Evolutionary conservation across 2,888 invertebrate genomes (phyloP).

Genomic region (Chrysotoxum bicinctum): DNA sequence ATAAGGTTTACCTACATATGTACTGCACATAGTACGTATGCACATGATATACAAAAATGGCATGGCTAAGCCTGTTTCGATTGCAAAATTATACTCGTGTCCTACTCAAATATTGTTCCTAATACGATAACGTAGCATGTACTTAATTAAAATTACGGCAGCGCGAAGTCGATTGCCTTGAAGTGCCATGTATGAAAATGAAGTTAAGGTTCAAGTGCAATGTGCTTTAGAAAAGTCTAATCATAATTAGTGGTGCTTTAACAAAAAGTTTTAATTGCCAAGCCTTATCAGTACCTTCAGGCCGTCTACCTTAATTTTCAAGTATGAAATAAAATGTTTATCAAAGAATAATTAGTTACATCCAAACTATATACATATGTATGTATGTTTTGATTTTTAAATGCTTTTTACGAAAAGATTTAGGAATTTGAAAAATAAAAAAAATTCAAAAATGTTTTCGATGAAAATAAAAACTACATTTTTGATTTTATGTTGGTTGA

Average conservation of each 20-base stretch:
- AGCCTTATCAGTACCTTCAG: constrained; percentile 42
- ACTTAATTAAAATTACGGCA: constrained; percentile 17
- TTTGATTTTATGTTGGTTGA: too few species aligned
- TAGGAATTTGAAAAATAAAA: too few species aligned
- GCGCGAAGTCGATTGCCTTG: constrained; percentile 35
- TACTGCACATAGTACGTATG: too few species aligned
- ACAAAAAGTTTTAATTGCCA: constrained; percentile 16
- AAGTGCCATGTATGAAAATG: constrained; percentile 36
- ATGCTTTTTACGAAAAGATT: too few species aligned
- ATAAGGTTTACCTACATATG: too few species aligned
- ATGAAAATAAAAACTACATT: too few species aligned
- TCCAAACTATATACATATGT: neutral
- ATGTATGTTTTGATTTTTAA: neutral
- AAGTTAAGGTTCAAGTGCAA: constrained; percentile 58
- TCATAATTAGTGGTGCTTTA: constrained; percentile 8
- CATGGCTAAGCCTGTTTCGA: neutral
- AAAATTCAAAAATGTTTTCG: too few species aligned
- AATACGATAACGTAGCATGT: neutral
- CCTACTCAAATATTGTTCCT: neutral
- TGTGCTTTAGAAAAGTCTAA: constrained; percentile 26
- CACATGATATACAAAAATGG: neutral
- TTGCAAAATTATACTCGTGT: neutral
- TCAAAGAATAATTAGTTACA: neutral
- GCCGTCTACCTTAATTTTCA: constrained; percentile 7
- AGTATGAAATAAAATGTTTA: constrained; percentile 7